Percentiles rank a stretch among this genome's conserved stretches.
These are phyloP conservation scores for Conus ventricosus DNA, from an alignment of 1,140 invertebrate species.

Conservation along the genomic window DNA sequence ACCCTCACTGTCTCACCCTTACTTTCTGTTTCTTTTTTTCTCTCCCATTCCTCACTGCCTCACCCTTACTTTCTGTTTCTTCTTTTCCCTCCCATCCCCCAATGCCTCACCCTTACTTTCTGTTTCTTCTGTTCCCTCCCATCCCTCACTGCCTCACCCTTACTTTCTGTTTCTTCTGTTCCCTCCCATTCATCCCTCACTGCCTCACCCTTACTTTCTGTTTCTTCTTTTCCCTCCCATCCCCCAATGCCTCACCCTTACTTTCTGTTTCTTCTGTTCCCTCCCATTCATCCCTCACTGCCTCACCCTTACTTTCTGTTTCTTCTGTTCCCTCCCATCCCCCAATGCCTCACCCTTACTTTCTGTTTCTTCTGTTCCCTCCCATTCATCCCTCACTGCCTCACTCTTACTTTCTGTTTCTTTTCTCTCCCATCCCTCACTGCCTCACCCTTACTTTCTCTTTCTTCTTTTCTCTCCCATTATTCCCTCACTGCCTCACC, in stretches of 20 bases:
- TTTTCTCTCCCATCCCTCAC: too few species aligned
- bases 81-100: too few species aligned
- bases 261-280: too few species aligned
- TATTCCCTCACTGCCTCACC: background rate
- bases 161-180: too few species aligned
- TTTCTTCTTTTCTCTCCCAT: too few species aligned
- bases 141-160: background rate
- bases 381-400: background rate
- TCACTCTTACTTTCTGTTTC: slow-evolving; percentile 3
- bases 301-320: slow-evolving; percentile 7
- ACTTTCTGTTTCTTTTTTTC: too few species aligned
- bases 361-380: too few species aligned
- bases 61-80: background rate
- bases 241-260: background rate
- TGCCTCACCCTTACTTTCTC: slow-evolving; percentile 16
- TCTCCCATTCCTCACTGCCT: background rate
- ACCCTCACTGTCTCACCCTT: background rate
- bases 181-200: too few species aligned
- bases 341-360: slow-evolving; percentile 1
- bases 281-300: too few species aligned
- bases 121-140: too few species aligned
- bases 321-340: too few species aligned
- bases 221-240: too few species aligned
- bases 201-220: slow-evolving; percentile 7
- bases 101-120: slow-evolving; percentile 6